A percentile compares a stretch with the other conserved stretches of the same genome.
phyloP scores from a whole-genome alignment of 2,797 vertebrate species.

The Schizopygopsis malacanthus region DNA sequence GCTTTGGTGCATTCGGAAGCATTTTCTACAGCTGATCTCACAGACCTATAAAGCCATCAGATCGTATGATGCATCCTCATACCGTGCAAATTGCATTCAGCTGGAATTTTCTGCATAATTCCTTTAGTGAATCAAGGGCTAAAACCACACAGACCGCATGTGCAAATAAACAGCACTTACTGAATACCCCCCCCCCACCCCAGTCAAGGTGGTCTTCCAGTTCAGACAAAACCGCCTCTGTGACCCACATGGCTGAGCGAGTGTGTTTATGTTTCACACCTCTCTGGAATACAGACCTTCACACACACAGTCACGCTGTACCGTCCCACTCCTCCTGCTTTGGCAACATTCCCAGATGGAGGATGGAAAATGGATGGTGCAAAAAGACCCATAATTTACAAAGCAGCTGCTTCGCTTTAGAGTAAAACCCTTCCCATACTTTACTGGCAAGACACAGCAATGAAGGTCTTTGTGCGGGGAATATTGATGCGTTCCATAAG shows the following conservation, averaged over 20 bases:
- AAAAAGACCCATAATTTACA: constrained; percentile 43
- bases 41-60: neutral
- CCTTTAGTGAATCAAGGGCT: neutral
- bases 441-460: constrained; percentile 38
- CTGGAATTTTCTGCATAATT: constrained; percentile 18
- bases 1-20: no score
- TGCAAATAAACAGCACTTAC: constrained; percentile 16
- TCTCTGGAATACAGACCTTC: constrained; percentile 24
- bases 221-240: constrained; percentile 19
- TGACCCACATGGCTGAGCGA: constrained; percentile 20
- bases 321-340: constrained; percentile 71
- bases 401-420: constrained; percentile 47
- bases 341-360: constrained; percentile 82
- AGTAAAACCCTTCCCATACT: constrained; percentile 36
- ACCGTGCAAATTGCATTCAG: neutral
- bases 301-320: constrained; percentile 8
- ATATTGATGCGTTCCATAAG: constrained; percentile 8
- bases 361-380: constrained; percentile 66
- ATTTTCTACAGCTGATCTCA: neutral
- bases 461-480: constrained; percentile 41
- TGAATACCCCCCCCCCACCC: neutral
- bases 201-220: constrained; percentile 6
- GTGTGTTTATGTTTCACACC: constrained; percentile 33
- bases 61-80: no score
- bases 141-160: neutral